Evolutionary conservation across 2,888 invertebrate genomes (phyloP), one percentile per base, ranked within the genome.

Genomic region (Melitaea athalia): DNA sequence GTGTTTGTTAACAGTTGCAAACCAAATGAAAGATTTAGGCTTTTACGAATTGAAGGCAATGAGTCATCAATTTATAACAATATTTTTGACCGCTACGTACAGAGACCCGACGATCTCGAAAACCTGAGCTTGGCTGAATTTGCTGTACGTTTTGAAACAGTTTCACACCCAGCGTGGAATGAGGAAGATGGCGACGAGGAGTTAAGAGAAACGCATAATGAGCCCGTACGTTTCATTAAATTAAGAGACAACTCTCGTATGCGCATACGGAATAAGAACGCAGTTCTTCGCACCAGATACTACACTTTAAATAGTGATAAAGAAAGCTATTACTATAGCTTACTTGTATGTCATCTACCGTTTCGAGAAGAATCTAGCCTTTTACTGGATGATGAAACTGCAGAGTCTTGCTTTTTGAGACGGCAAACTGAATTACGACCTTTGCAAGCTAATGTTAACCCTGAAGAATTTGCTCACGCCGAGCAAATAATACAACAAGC

Each of bases 1-100:
- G 73, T 78, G 24, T 80, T 80, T 63, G 70, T 81, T 6, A 81
- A 81, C 60, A 81, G 74, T 59, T 80, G 78, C 61, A 76, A 49
- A 10, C 80, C 78, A 3, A 64, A 75, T 0, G 67, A 84, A 75
- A 73, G 79, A 12, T 81, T 72, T 52, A 68, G 79, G 64, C 71
- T 85, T 45, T 57, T 83, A 33, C 33, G 77, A 67, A 75, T 79
- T 45, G 77, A 78, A 10, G 52, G 71, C 42, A 74, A 77, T 67
- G 78, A 78, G 61, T 73, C 77, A 3, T 8, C 17, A 11, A 67
- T 77, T 70, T 75, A 72, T 14, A 76, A 76, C 33, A 78, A 77
- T 31, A 79, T 78, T 52, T 79, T 81, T 68, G 76, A 79, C 11
- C 74, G 78, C 0, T 77, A 79, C 42, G 24, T 11, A 17, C 45